A percentile compares a stretch with the other conserved stretches of the same genome.
Evolutionary conservation across 2,888 invertebrate genomes (phyloP).

Genomic region (Vanessa cardui): DNA sequence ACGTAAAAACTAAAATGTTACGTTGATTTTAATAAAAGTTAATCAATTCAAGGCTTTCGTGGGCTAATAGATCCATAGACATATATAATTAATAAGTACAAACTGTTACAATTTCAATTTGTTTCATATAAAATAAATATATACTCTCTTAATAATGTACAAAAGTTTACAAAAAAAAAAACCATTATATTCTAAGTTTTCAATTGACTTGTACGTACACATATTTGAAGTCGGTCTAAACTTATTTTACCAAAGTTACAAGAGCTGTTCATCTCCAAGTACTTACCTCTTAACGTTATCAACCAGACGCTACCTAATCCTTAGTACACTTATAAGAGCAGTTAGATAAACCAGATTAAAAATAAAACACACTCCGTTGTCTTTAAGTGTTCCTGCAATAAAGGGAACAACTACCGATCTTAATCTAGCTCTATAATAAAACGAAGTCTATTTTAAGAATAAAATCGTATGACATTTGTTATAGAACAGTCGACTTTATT

Average conservation of each 20-base stretch:
- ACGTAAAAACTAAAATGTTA: too few species aligned
- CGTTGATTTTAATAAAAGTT: too few species aligned
- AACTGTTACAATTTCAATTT: too few species aligned
- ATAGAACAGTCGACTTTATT: background rate
- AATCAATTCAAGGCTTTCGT: too few species aligned
- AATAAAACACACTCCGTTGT: conserved; percentile 52
- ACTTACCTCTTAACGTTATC: conserved; percentile 36
- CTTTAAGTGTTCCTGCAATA: conserved; percentile 46
- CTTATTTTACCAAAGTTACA: too few species aligned
- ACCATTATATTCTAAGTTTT: too few species aligned
- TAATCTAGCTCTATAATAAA: conserved; percentile 14
- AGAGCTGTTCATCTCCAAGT: conserved; percentile 30
- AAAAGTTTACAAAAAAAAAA: too few species aligned
- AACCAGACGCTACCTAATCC: conserved; percentile 45
- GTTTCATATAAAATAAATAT: too few species aligned
- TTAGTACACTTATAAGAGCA: conserved; percentile 52
- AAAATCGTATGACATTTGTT: background rate
- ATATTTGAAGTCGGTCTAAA: background rate
- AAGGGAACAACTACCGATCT: conserved; percentile 43
- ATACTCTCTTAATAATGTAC: too few species aligned
- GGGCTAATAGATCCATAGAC: too few species aligned
- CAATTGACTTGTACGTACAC: background rate
- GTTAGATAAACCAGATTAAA: conserved; percentile 53
- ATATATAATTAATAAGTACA: too few species aligned
- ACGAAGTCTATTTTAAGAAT: conserved; percentile 13